Evolutionary conservation across 2,113 vertebrate genomes (phyloP).

Genomic region (Brevimyrus niger): DNA sequence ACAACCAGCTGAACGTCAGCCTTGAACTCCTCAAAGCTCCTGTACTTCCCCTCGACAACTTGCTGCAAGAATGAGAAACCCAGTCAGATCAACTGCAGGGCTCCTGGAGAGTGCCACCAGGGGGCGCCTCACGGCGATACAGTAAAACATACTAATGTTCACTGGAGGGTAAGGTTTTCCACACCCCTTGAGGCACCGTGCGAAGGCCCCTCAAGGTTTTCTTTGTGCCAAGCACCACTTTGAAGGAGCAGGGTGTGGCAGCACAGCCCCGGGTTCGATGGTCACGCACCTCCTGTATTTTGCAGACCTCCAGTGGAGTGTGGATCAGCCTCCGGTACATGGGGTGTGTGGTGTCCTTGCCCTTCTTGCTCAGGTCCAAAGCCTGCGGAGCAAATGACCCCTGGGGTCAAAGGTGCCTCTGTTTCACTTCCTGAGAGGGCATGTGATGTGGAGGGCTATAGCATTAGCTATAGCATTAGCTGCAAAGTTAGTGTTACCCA

Average conservation of each 20-base stretch:
- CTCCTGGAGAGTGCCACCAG: conserved; percentile 15
- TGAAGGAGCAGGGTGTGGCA: neutral
- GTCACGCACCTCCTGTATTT: conserved; percentile 84
- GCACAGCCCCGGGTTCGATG: neutral
- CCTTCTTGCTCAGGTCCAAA: conserved; percentile 94
- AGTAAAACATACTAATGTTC: neutral
- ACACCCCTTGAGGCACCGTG: neutral
- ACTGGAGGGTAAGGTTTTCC: neutral
- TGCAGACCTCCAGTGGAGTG: conserved; percentile 86
- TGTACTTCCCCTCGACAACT: conserved; percentile 91
- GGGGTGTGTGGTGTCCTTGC: conserved; percentile 92
- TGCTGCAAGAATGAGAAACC: conserved; percentile 63
- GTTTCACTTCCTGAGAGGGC: neutral
- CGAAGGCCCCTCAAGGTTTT: neutral
- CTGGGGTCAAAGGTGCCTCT: neutral
- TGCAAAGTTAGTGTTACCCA: neutral
- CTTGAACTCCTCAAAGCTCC: conserved; percentile 95
- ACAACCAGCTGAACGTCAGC: conserved; percentile 92
- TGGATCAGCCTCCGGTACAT: conserved; percentile 95
- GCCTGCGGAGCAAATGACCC: conserved; percentile 59
- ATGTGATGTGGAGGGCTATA: neutral
- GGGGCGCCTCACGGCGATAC: conserved; percentile 22
- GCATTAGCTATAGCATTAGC: neutral
- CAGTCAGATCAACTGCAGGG: conserved; percentile 15
- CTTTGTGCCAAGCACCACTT: neutral